A percentile compares a stretch with the other conserved stretches of the same genome.
Conservation (phyloP, 2,888 invertebrate species). For the Calliphora vomitoria region DNA sequence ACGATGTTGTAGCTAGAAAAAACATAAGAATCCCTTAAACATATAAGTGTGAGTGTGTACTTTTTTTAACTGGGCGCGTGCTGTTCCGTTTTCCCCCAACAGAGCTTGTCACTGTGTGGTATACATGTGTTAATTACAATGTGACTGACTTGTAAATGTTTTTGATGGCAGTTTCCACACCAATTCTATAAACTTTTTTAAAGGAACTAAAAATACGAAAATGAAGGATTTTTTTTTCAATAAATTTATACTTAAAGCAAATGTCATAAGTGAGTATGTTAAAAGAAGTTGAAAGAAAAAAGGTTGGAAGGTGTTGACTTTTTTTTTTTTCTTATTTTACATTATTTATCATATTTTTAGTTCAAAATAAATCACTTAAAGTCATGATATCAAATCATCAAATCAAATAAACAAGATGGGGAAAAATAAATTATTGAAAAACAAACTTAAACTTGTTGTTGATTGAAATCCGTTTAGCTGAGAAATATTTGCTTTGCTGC, state of each 20-base stretch:
- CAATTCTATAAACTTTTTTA: conserved; percentile 15
- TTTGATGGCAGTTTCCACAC: conserved; percentile 34
- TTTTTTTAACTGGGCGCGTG: conserved; percentile 59
- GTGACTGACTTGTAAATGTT: conserved; percentile 53
- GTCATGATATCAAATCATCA: conserved; percentile 51
- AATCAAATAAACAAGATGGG: conserved; percentile 48
- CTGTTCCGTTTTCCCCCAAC: conserved; percentile 35
- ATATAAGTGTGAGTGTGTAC: not conserved
- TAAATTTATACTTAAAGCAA: conserved; percentile 25
- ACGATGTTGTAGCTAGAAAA: conserved; percentile 39
- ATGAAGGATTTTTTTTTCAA: conserved; percentile 21
- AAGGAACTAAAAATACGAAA: conserved; percentile 1
- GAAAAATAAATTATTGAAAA: conserved; percentile 59
- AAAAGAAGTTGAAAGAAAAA: conserved; percentile 29
- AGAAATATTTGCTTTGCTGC: conserved; percentile 21
- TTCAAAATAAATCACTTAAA: conserved; percentile 62
- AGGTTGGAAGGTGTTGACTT: conserved; percentile 41
- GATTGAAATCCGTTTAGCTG: conserved; percentile 63
- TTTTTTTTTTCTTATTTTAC: conserved; percentile 27
- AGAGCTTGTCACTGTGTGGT: conserved; percentile 49
- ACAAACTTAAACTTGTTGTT: conserved; percentile 54
- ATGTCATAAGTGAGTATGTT: conserved; percentile 41
- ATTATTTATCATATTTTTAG: conserved; percentile 51
- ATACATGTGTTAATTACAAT: conserved; percentile 68
- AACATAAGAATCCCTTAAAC: not conserved